Conservation (phyloP, 2,888 invertebrate species). For the Tetragonula carbonaria region DNA sequence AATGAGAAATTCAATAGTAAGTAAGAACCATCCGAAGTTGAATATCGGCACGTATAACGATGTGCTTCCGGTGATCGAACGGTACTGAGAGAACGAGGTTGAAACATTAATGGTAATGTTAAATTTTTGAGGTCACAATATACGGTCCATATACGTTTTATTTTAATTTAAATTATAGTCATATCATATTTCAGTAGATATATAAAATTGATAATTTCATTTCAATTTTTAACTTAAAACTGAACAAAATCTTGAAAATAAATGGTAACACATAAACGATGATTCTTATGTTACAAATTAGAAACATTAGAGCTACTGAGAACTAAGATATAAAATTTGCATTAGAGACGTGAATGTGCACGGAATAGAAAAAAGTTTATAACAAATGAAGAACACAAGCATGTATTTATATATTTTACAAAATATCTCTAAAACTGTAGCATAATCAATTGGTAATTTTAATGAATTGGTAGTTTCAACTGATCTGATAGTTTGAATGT, state of each 20-base stretch:
- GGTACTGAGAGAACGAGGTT: conserved; percentile 55
- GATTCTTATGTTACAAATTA: not conserved
- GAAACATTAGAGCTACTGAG: no score
- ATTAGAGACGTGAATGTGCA: no score
- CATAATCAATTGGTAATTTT: no score
- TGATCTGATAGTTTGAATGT: no score
- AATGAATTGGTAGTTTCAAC: no score
- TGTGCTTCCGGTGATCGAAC: conserved; percentile 53
- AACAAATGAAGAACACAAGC: no score
- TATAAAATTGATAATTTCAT: not conserved
- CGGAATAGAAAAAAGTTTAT: no score
- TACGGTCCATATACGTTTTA: not conserved
- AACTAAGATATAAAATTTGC: no score
- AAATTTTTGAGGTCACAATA: conserved; percentile 19
- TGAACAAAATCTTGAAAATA: not conserved
- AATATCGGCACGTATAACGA: conserved; percentile 40
- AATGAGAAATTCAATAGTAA: not conserved
- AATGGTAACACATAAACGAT: not conserved
- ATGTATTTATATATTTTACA: no score
- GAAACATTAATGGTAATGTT: conserved; percentile 35
- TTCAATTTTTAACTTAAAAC: not conserved
- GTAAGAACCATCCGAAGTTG: not conserved
- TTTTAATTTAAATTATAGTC: not conserved
- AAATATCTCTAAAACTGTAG: no score
- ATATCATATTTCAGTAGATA: not conserved